Evolutionary conservation across 1,140 invertebrate genomes (phyloP), one percentile per base, ranked within the genome.

Genomic region (Plectrocnemia conspersa): DNA sequence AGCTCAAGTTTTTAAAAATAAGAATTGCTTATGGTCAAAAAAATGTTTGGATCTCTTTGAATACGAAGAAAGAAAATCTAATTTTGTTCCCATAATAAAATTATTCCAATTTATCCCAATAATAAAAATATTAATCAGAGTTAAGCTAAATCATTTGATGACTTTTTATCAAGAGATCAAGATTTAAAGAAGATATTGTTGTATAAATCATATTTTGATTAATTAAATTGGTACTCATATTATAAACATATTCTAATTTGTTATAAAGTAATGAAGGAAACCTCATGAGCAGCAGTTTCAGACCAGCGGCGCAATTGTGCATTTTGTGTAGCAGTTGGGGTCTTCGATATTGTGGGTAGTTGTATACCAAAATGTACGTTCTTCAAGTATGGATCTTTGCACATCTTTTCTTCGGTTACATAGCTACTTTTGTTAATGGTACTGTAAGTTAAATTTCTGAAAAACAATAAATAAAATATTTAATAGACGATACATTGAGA

Each of bases 301-400:
- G 55, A 57, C 55, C 55, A 57, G 10, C 55, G 55, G 1, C 55
- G 47, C n/a, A 38, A 29, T 23, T 57, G 55, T 21, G 42, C 27
- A 2, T 41, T 23, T 32, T 57, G 55, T 1, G 18, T 21, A 24
- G 29, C 25, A 3, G 7, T 7, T 2, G 9, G 21, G 10, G 25
- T 6, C 9, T 35, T 24, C 11, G 47, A 15, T 9, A 38, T 16
- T 13, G 35, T 6, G 18, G 47, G 47, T 16, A 24, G 7, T 22
- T 38, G 9, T 7, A 50, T 16, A 22, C 33, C 16, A 25, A 25
- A 21, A 6, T 21, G 18, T 24, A 23, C 4, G 18, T 15, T 50
- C 7, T 38, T 38, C 24, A 22, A 19, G 6, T 7, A 9, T 5
- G 19, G 13, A 11, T 36, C 38, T 24, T 38, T 24, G 7, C 19